phyloP scores from a whole-genome alignment of 2,797 vertebrate species.

The Austrolebias charrua region DNA sequence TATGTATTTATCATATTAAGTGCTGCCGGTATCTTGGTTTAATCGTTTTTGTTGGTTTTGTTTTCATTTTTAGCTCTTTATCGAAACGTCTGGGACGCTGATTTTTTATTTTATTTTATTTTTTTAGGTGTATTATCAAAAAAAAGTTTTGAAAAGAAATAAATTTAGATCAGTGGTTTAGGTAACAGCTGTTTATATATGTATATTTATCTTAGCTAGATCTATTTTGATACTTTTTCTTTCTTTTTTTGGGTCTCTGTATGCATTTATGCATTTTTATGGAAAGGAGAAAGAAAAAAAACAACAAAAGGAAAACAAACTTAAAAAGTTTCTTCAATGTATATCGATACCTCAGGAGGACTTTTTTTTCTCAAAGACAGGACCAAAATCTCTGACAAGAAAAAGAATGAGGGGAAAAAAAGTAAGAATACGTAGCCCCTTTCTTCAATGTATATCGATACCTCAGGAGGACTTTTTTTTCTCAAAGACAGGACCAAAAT shows the following conservation, averaged over 20 bases:
- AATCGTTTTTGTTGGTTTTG: conserved; percentile 62
- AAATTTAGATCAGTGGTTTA: conserved; percentile 87
- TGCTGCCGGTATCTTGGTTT: conserved; percentile 84
- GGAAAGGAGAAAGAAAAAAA: conserved; percentile 75
- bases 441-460: conserved; percentile 83
- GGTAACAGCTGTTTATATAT: conserved; percentile 89
- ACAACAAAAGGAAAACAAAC: conserved; percentile 75
- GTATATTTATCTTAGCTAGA: conserved; percentile 92
- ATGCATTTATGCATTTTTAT: conserved; percentile 88
- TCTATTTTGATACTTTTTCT: conserved; percentile 89
- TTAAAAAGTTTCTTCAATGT: conserved; percentile 81
- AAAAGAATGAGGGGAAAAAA: conserved; percentile 65
- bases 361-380: conserved; percentile 83
- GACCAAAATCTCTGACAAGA: conserved; percentile 84
- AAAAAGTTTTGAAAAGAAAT: conserved; percentile 68
- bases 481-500: conserved; percentile 86
- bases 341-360: conserved; percentile 88
- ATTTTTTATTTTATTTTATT: conserved; percentile 55
- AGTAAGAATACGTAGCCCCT: conserved; percentile 81
- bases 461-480: conserved; percentile 87
- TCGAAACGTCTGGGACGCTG: conserved; percentile 83
- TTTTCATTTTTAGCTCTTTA: conserved; percentile 74
- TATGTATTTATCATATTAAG: conserved; percentile 86
- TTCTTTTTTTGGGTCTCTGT: conserved; percentile 76
- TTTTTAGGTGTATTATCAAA: conserved; percentile 81